A percentile compares a stretch with the other conserved stretches of the same genome.
phyloP scores from a whole-genome alignment of 2,888 invertebrate species.

The Sipha maydis region DNA sequence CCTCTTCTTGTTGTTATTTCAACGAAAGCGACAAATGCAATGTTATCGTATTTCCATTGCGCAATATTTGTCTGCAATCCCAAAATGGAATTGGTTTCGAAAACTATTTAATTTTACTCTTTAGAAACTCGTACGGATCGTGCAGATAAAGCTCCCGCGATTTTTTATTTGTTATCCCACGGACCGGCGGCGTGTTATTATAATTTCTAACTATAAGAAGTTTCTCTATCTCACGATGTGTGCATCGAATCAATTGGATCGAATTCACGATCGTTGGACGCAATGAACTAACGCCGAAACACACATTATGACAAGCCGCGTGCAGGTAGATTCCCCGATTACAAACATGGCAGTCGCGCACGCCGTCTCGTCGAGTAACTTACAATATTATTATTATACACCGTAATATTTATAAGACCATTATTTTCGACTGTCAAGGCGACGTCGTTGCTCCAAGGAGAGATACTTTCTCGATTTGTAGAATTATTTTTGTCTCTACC shows the following conservation, averaged over 20 bases:
- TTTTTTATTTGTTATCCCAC: too few species aligned
- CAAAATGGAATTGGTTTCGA: slow-evolving; percentile 37
- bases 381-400: not conserved
- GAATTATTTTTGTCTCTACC: slow-evolving; percentile 5
- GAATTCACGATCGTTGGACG: not conserved
- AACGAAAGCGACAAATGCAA: not conserved
- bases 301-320: not conserved
- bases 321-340: not conserved
- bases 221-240: not conserved
- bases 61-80: not conserved
- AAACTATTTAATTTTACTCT: slow-evolving; percentile 6
- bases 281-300: slow-evolving; percentile 1
- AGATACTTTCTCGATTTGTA: slow-evolving; percentile 34
- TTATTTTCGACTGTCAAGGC: slow-evolving; percentile 46
- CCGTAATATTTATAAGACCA: slow-evolving; percentile 19
- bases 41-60: not conserved
- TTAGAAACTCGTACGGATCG: slow-evolving; percentile 25
- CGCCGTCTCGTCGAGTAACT: not conserved
- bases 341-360: not conserved
- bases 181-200: not conserved
- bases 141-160: not conserved
- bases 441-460: slow-evolving; percentile 28
- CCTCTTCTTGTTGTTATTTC: not conserved
- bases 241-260: too few species aligned
- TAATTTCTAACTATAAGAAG: not conserved